Percentiles rank a stretch among this genome's conserved stretches.
Conservation (phyloP, 2,888 invertebrate species). For the Deilephila porcellus region DNA sequence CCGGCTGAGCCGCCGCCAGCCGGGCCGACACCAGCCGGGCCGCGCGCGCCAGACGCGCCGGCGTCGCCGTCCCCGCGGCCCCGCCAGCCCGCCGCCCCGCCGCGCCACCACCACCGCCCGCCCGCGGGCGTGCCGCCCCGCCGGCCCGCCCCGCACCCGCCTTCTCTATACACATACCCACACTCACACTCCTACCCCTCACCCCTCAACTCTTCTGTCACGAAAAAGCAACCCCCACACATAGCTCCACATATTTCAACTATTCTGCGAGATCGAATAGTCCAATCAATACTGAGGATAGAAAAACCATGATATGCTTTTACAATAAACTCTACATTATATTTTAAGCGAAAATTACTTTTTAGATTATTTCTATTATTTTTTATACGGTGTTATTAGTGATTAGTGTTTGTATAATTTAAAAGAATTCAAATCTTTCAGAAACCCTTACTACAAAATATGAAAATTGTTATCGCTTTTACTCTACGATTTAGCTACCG, state of each 20-base stretch:
- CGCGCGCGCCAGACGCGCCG: slow-evolving; percentile 67
- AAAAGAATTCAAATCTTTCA: neutral
- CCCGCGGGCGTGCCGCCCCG: slow-evolving; percentile 38
- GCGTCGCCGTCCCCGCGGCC: slow-evolving; percentile 57
- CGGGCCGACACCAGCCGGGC: slow-evolving; percentile 36
- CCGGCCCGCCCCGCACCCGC: slow-evolving; percentile 43
- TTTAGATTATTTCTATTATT: neutral
- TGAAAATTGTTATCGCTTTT: slow-evolving; percentile 3
- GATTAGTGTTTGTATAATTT: too few species aligned
- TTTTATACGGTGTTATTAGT: neutral
- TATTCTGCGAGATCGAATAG: neutral
- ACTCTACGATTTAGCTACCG: slow-evolving; percentile 37
- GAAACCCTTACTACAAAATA: neutral
- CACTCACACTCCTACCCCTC: slow-evolving; percentile 26
- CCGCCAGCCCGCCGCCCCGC: slow-evolving; percentile 43
- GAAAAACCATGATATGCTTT: neutral
- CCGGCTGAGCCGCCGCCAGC: slow-evolving; percentile 40
- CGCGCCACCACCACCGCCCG: slow-evolving; percentile 44
- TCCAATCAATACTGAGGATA: neutral
- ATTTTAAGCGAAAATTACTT: neutral
- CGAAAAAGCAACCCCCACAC: neutral
- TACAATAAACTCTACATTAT: too few species aligned
- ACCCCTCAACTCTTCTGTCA: slow-evolving; percentile 9
- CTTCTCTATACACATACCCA: slow-evolving; percentile 39
- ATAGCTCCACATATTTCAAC: neutral